phyloP scores from a whole-genome alignment of 2,113 vertebrate genomes.

The Apteryx mantelli region DNA sequence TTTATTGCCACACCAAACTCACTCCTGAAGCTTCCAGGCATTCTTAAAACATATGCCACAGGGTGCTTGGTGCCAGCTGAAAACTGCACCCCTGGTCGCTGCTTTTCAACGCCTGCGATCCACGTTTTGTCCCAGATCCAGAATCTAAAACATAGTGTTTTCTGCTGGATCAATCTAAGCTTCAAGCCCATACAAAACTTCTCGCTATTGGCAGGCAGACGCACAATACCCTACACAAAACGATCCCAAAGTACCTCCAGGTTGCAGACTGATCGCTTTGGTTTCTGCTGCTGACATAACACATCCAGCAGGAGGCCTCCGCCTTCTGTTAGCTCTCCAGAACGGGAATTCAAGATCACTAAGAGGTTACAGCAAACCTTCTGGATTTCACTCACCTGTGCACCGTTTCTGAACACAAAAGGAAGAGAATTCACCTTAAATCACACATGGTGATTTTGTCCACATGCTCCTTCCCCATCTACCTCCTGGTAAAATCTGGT shows the following conservation, averaged over 20 bases:
- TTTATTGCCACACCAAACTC: background rate
- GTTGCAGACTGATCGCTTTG: background rate
- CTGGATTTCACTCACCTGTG: background rate
- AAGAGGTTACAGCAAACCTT: background rate
- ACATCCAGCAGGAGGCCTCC: conserved; percentile 8
- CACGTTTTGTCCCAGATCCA: conserved; percentile 46
- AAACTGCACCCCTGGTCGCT: background rate
- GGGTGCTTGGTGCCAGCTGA: conserved; percentile 44
- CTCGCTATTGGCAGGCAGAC: background rate
- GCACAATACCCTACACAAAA: background rate
- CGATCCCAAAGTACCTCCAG: background rate
- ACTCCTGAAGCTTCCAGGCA: conserved; percentile 35
- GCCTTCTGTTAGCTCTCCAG: conserved; percentile 51
- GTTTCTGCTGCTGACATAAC: conserved; percentile 33
- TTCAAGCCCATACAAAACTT: background rate
- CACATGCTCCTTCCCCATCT: background rate
- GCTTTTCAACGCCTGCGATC: background rate
- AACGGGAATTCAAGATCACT: background rate
- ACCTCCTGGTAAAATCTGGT: background rate
- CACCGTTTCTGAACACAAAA: background rate
- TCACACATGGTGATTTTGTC: conserved; percentile 3
- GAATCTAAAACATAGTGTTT: conserved; percentile 3
- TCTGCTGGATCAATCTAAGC: background rate
- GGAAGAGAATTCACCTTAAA: background rate
- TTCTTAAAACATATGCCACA: conserved; percentile 9